These are phyloP conservation scores for Mungos mungo DNA, from an alignment of 2,113 vertebrate genomes.

Conservation along the genomic window DNA sequence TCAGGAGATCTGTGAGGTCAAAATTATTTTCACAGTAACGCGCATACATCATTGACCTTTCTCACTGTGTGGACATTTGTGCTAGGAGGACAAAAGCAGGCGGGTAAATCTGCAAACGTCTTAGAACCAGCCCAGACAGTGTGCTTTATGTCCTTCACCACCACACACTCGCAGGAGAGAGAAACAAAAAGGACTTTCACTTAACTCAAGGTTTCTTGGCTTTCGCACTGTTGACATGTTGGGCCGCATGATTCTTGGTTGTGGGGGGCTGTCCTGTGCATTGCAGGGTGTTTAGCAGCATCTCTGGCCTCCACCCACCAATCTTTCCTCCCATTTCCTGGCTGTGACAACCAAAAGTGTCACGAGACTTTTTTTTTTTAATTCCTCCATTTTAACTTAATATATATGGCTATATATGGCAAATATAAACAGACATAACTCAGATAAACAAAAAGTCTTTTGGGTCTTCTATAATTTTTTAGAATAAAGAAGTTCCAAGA, in stretches of 20 bases:
- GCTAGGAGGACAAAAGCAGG: not conserved
- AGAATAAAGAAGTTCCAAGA: not conserved
- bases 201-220: not conserved
- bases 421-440: not conserved
- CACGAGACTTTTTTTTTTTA: not conserved
- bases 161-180: not conserved
- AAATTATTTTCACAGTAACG: not conserved
- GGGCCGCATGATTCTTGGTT: not conserved
- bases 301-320: not conserved
- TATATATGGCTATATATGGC: not conserved
- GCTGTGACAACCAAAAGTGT: not conserved
- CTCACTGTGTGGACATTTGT: not conserved
- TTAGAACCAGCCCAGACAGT: not conserved
- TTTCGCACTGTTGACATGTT: not conserved
- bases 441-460: not conserved
- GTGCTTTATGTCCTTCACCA: not conserved
- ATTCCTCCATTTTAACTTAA: not conserved
- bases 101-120: not conserved
- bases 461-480: not conserved
- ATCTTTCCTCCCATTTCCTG: not conserved
- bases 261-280: not conserved
- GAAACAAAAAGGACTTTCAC: not conserved
- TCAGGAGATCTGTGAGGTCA: not conserved
- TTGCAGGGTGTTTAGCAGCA: not conserved
- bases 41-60: not conserved